Base-by-base conservation (phyloP, 23 tunicate species). In the Halocynthia aurantium region DNA sequence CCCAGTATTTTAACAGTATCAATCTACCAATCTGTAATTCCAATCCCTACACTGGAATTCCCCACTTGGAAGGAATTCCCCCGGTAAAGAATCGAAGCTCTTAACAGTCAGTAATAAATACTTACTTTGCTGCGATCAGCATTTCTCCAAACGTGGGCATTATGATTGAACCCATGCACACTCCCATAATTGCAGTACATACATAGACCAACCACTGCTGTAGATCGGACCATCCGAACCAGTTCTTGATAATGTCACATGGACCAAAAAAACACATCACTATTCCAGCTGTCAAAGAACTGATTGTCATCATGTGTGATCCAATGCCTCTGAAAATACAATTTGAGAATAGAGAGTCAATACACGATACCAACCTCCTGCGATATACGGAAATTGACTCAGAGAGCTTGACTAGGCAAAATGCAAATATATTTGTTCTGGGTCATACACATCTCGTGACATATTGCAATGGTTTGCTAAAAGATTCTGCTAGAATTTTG, bases 101-200 rank as follows among this genome's bases (percentile, higher is more conserved):
- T n/a, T n/a, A n/a, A 31, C 44, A 31, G 44, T 31, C 44, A 31
- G 31, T 5, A 63, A 31, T 15, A 53, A 71, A 19, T 17, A 69
- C 87, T 65, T 64, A 92, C 98, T 78, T 82, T 11, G 85, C 80
- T 7, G 88, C 98, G 10, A 61, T 68, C 5, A 83, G 22, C 88
- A 84, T 86, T 75, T 83, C 88, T 77, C 86, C 83, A 65, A 92
- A 92, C 6, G 98, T 92, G 22, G 91, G 98, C 87, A 92, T 84
- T 51, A 86, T 61, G 53, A 86, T 56, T 8, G 84, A 91, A 8
- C 98, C 98, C 76, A 86, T 74, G 61, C 82, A 79, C 9, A 55
- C 15, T 20, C 92, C 91, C 19, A 55, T 69, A 22, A 73, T 21
- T 9, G 57, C 79, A 18, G 77, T 61, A 54, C 87, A 70, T 49